Evolutionary conservation across 1,140 invertebrate species (phyloP), one percentile per base, ranked within the genome.

Genomic region (Oppia nitens): DNA sequence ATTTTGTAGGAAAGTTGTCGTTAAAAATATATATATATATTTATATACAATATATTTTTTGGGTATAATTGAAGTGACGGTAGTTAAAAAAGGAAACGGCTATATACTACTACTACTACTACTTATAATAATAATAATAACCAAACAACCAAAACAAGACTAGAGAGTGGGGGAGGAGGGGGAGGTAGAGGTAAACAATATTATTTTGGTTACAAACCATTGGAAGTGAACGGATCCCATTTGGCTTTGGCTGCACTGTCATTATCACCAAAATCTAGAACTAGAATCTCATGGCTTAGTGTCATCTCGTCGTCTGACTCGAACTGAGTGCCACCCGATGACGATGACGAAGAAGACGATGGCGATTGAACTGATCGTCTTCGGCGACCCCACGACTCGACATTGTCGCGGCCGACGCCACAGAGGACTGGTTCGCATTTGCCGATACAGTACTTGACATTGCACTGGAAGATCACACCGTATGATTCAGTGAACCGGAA

Each of bases 401-500:
- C 76, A 9, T 83, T 85, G 67, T 92, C 86, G 65, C 84, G 78
- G 58, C 85, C 87, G 12, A 89, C 66, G 27, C 87, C 88, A 80
- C 85, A 77, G 53, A 83, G 73, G 0, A 81, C 70, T 66, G 89
- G 85, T 72, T 93, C 87, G 68, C 90, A 94, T 58, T 86, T 87
- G 70, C 90, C 90, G 51, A 94, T 76, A 72, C 90, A 94, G 72
- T 94, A 94, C 70, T 93, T 93, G 60, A 94, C 90, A 69, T 94
- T 94, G 71, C 90, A 94, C 69, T 94, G 90, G 81, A 94, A 94
- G 69, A 94, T 94, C 48, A 94, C 89, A 20, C 90, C 90, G 64
- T 93, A 94, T 23, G 88, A 93, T 69, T 94, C 90, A 0, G 90
- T 94, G 68, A 94, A 93, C 65, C 90, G 79, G 76, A 94, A 94